These are phyloP conservation scores for Phrynosoma platyrhinos DNA, from an alignment of 2,113 vertebrate species.

Conservation along the genomic window DNA sequence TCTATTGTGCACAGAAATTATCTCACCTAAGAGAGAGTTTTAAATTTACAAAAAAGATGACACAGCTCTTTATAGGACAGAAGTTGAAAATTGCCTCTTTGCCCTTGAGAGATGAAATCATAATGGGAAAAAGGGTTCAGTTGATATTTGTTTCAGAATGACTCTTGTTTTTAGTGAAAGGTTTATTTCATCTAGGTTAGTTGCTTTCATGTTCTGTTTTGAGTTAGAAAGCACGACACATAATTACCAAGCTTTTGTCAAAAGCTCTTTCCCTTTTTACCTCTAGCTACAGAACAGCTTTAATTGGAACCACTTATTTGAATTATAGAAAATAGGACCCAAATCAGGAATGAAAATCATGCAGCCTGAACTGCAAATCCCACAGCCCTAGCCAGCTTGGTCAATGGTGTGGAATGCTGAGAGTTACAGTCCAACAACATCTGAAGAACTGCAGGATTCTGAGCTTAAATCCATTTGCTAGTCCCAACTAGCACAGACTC, in stretches of 20 bases:
- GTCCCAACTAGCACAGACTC: too few species aligned
- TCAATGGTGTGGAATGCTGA: too few species aligned
- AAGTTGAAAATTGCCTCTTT: constrained; percentile 29
- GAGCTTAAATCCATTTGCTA: too few species aligned
- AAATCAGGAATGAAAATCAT: too few species aligned
- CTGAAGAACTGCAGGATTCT: too few species aligned
- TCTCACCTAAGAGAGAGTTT: constrained; percentile 12
- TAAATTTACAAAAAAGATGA: constrained; percentile 19
- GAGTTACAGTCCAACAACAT: too few species aligned
- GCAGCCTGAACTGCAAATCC: too few species aligned
- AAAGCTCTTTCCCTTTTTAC: not conserved
- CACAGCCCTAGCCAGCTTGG: too few species aligned
- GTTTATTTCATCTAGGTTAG: not conserved
- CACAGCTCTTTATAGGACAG: not conserved
- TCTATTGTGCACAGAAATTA: constrained; percentile 5
- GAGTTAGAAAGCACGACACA: not conserved
- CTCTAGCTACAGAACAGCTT: too few species aligned
- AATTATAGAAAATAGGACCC: too few species aligned
- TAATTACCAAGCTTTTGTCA: not conserved
- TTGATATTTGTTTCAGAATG: constrained; percentile 12
- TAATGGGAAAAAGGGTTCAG: constrained; percentile 1
- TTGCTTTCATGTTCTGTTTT: not conserved
- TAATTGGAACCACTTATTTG: too few species aligned
- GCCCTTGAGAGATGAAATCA: not conserved
- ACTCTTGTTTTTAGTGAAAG: not conserved